Conservation (phyloP, 2,113 vertebrate genomes). For the Puffinus mauretanicus region DNA sequence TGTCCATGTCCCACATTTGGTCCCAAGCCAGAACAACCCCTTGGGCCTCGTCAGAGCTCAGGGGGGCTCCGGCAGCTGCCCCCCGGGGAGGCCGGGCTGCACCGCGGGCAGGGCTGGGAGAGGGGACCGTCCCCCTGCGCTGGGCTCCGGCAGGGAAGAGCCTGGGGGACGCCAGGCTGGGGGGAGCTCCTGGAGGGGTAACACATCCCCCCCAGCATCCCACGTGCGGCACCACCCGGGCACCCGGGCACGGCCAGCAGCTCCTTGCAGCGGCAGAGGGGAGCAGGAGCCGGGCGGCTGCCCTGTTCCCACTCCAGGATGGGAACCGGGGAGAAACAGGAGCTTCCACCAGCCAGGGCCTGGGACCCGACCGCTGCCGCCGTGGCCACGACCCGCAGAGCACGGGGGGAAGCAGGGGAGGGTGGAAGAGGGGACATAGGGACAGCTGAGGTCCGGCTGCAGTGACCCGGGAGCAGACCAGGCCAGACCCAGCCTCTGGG, state of each 20-base stretch:
- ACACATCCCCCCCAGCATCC: accelerated
- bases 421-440: not conserved
- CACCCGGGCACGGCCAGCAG: not conserved
- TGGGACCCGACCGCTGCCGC: not conserved
- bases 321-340: not conserved
- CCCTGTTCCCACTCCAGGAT: not conserved
- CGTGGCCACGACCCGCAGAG: accelerated
- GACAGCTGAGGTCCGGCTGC: not conserved
- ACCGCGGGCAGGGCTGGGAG: not conserved
- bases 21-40: not conserved
- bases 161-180: not conserved
- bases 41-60: accelerated
- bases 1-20: not conserved
- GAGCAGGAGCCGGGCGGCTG: not conserved
- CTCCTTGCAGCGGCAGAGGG: not conserved
- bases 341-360: not conserved
- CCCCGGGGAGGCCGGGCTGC: not conserved
- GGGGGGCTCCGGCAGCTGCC: too few relatives aligned
- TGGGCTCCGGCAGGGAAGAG: not conserved
- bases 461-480: not conserved
- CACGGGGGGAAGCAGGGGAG: too few relatives aligned
- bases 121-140: not conserved
- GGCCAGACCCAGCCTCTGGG: not conserved
- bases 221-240: accelerated
- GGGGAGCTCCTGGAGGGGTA: not conserved